These are phyloP conservation scores for Pandion haliaetus DNA, from an alignment of 2,113 vertebrate genomes.

Conservation along the genomic window DNA sequence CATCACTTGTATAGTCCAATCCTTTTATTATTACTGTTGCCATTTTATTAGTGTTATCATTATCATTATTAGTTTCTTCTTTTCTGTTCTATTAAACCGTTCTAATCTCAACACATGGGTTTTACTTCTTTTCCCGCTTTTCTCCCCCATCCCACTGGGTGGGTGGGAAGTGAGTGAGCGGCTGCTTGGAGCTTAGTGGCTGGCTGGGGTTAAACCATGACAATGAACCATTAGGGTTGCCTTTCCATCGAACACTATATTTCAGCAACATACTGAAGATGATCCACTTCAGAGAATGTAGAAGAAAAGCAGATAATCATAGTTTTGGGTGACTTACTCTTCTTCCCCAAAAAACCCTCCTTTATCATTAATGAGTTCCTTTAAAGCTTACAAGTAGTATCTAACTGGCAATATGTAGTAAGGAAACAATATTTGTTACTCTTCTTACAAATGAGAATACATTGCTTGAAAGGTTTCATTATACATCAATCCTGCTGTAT, in stretches of 20 bases:
- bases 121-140: too few relatives aligned
- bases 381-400: not conserved
- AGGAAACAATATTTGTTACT: not conserved
- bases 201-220: too few relatives aligned
- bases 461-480: not conserved
- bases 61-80: too few relatives aligned
- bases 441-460: not conserved
- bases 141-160: too few relatives aligned
- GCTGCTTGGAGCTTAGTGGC: too few relatives aligned
- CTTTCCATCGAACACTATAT: not conserved
- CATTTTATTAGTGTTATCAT: too few relatives aligned
- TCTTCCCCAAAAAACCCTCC: fast-evolving
- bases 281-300: not conserved
- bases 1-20: too few relatives aligned
- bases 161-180: too few relatives aligned
- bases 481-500: not conserved
- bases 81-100: too few relatives aligned
- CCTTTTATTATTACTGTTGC: too few relatives aligned
- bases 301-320: not conserved
- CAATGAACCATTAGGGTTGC: not conserved
- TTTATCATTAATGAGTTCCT: not conserved
- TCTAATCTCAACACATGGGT: too few relatives aligned
- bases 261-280: not conserved
- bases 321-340: not conserved
- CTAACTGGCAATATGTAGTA: not conserved